Percentiles rank a stretch among this genome's conserved stretches.
These are phyloP conservation scores for Mesorhabditis spiculigera DNA, from an alignment of 2,888 invertebrate genomes.

Conservation along the genomic window DNA sequence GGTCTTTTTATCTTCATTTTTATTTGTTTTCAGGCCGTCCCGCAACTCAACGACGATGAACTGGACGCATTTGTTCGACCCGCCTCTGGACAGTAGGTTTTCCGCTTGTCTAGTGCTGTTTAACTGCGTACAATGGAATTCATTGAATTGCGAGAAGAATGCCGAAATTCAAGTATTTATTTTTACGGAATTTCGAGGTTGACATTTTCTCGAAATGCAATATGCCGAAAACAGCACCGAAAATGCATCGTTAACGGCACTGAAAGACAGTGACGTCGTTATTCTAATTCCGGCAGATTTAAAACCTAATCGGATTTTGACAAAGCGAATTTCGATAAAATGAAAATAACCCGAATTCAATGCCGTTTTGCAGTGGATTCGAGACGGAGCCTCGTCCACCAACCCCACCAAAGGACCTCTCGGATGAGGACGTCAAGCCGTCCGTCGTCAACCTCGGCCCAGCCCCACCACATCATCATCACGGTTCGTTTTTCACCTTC, in stretches of 20 bases:
- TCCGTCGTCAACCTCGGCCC: constrained; percentile 44
- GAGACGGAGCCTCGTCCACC: constrained; percentile 46
- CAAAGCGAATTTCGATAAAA: no score
- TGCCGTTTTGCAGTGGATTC: constrained; percentile 27
- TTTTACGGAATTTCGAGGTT: no score
- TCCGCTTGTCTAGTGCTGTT: background rate
- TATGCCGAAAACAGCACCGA: no score
- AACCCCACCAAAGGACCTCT: constrained; percentile 50
- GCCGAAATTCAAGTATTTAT: no score
- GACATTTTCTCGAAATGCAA: no score
- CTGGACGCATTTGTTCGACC: constrained; percentile 9
- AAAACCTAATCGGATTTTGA: no score
- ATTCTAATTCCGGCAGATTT: no score
- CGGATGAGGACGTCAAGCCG: constrained; percentile 46
- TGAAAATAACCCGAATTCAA: no score
- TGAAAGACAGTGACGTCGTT: no score
- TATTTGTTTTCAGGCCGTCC: background rate
- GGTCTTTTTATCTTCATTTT: constrained; percentile 4
- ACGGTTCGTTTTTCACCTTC: constrained; percentile 5
- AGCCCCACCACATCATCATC: constrained; percentile 26
- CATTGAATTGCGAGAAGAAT: no score
- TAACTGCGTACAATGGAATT: no score
- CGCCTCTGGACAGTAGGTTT: background rate
- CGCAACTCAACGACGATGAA: constrained; percentile 7
- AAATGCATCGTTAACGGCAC: no score